Percentiles rank a stretch among this genome's conserved stretches.
Evolutionary conservation across 2,888 invertebrate genomes (phyloP).

Genomic region (Heliconius charithonia): DNA sequence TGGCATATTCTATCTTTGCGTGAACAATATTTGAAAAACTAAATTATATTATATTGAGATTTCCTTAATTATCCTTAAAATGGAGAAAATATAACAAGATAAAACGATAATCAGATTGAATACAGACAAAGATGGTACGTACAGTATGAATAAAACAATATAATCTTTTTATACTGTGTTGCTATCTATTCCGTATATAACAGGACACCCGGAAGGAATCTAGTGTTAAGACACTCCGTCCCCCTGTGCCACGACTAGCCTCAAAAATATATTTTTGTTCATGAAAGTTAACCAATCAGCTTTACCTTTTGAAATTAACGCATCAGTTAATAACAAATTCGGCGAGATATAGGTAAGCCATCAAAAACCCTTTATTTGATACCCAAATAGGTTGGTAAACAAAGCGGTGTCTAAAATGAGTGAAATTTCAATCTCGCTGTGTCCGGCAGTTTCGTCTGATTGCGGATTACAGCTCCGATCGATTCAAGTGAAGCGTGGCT

Average conservation of each 20-base stretch:
- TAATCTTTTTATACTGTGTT: no score
- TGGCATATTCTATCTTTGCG: no score
- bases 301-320: neutral
- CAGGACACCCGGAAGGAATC: neutral
- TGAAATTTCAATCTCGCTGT: slow-evolving; percentile 42
- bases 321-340: neutral
- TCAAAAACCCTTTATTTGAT: slow-evolving; percentile 37
- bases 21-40: neutral
- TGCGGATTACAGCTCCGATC: slow-evolving; percentile 44
- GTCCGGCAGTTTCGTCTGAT: slow-evolving; percentile 40
- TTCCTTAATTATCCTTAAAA: neutral
- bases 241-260: no score
- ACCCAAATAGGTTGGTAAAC: slow-evolving; percentile 38
- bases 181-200: neutral
- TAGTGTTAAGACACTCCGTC: neutral
- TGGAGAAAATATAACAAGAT: no score
- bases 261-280: neutral
- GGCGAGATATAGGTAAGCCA: neutral
- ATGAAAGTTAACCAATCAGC: neutral
- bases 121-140: no score
- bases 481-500: slow-evolving; percentile 16
- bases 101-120: no score
- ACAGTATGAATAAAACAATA: no score
- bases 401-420: slow-evolving; percentile 30
- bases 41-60: neutral